A percentile compares a stretch with the other conserved stretches of the same genome.
phyloP scores from a whole-genome alignment of 1,140 invertebrate species.

The Polypedilum pembai region DNA sequence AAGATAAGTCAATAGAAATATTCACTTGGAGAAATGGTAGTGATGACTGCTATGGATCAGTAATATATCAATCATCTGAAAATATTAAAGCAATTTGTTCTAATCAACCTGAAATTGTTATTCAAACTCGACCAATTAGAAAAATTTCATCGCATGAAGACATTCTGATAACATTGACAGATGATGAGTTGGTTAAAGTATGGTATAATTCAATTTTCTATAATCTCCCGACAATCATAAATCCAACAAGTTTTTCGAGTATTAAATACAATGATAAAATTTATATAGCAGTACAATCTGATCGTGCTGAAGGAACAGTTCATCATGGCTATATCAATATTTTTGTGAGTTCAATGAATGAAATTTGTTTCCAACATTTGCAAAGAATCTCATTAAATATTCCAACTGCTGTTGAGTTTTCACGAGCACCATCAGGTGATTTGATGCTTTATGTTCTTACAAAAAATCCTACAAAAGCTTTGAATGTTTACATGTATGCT shows the following conservation, averaged over 20 bases:
- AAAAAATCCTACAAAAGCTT: not conserved
- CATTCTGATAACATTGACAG: not conserved
- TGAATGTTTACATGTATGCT: not conserved
- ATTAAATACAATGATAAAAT: not conserved
- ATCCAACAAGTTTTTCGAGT: not conserved
- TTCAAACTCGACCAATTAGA: not conserved
- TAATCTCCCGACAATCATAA: not conserved
- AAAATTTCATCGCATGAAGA: not conserved
- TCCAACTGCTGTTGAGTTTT: conserved; percentile 21
- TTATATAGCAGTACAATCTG: not conserved
- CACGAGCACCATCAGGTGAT: not conserved
- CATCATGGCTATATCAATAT: not conserved
- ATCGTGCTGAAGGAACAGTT: not conserved
- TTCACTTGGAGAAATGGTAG: not conserved
- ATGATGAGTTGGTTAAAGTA: not conserved
- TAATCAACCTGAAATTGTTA: not conserved
- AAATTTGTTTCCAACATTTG: not conserved
- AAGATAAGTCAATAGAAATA: not conserved
- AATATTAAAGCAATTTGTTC: not conserved
- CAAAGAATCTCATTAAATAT: not conserved
- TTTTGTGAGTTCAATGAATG: not conserved
- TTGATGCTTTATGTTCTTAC: conserved; percentile 27
- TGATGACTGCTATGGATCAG: not conserved
- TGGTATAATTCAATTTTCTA: not conserved
- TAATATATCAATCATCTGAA: not conserved